Conservation (phyloP, 2,797 vertebrate genomes). For the Sylvia borin region DNA sequence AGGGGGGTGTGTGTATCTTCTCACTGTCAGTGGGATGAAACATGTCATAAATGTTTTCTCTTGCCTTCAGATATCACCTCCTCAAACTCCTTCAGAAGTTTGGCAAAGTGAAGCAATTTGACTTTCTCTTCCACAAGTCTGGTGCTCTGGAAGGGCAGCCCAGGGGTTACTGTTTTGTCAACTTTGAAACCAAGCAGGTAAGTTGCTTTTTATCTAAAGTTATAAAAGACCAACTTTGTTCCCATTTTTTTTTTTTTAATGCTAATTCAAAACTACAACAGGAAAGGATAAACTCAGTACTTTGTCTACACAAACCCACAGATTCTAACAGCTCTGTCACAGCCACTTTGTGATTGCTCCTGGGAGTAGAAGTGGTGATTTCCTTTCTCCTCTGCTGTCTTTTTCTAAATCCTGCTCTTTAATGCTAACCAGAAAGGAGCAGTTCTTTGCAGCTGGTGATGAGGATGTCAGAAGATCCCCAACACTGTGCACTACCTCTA, state of each 20-base stretch:
- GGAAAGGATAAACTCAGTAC: background rate
- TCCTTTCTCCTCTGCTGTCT: background rate
- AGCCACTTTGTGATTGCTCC: background rate
- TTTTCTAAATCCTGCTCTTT: constrained; percentile 1
- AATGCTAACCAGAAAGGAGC: background rate
- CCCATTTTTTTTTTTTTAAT: background rate
- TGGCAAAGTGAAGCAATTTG: constrained; percentile 96
- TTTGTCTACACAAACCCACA: background rate
- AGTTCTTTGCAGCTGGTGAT: background rate
- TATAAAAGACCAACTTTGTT: background rate
- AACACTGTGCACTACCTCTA: background rate
- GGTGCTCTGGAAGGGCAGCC: constrained; percentile 98
- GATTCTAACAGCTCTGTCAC: background rate
- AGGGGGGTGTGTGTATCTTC: fast-evolving
- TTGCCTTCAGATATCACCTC: constrained; percentile 87
- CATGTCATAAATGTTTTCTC: background rate
- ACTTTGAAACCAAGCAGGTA: constrained; percentile 98
- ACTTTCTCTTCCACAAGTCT: constrained; percentile 98
- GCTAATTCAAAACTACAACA: background rate
- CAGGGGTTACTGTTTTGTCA: constrained; percentile 97
- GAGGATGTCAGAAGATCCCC: background rate
- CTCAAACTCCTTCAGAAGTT: constrained; percentile 97
- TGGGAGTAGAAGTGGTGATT: background rate
- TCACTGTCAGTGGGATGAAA: background rate
- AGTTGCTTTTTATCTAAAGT: background rate